A percentile compares a stretch with the other conserved stretches of the same genome.
Conservation (phyloP, 1,140 invertebrate genomes). For the Aphidius ervi region DNA sequence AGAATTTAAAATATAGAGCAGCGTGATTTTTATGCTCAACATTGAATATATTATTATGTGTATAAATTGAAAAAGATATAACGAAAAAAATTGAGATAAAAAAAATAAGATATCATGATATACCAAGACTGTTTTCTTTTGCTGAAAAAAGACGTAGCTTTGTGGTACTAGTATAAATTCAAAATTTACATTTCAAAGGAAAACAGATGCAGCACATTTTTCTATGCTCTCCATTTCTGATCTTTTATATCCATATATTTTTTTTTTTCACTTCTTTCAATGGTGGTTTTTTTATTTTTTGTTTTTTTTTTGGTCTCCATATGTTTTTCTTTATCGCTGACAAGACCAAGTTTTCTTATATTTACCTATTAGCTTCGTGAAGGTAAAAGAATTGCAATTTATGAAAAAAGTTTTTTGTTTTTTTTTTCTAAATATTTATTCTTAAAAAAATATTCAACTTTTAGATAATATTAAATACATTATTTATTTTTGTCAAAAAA, state of each 20-base stretch:
- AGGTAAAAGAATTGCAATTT: too few relatives aligned
- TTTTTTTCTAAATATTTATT: too few relatives aligned
- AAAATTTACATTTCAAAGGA: conserved; percentile 23
- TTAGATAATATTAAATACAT: too few relatives aligned
- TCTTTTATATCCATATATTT: neutral
- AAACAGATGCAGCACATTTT: conserved; percentile 22
- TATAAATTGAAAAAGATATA: neutral
- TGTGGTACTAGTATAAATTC: conserved; percentile 17
- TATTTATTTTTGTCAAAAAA: too few relatives aligned
- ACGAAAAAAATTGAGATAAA: neutral
- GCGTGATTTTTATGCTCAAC: too few relatives aligned
- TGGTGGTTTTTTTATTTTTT: conserved; percentile 5
- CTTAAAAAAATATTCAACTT: too few relatives aligned
- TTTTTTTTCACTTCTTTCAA: conserved; percentile 5
- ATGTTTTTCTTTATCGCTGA: neutral
- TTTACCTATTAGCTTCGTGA: too few relatives aligned
- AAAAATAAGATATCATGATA: conserved; percentile 1
- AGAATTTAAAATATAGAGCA: too few relatives aligned
- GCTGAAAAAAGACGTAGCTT: conserved; percentile 6
- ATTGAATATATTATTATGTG: neutral
- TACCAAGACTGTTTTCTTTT: neutral
- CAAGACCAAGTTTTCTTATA: neutral
- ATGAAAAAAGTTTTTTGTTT: too few relatives aligned
- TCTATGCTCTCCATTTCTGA: conserved; percentile 6
- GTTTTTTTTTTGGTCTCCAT: conserved; percentile 3